Conservation (phyloP, 2,113 vertebrate species). For the Tautogolabrus adspersus region DNA sequence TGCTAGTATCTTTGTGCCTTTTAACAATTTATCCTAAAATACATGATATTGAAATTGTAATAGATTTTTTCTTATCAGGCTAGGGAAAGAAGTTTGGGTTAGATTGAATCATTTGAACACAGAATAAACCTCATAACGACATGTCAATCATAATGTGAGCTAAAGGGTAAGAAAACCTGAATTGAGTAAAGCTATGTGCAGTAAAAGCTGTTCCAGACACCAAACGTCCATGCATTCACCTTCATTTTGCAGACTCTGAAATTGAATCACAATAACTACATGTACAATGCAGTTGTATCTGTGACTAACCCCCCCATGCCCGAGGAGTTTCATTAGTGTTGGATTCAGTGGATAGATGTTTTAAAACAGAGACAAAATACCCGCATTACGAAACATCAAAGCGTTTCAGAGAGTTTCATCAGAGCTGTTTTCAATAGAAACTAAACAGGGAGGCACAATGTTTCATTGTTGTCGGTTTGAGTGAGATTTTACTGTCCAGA, state of each 20-base stretch:
- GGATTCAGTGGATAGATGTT: constrained; percentile 35
- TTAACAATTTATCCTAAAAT: neutral
- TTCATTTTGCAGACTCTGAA: constrained; percentile 31
- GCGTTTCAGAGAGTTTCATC: constrained; percentile 62
- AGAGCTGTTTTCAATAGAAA: constrained; percentile 55
- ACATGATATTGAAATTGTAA: neutral
- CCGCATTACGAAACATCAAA: constrained; percentile 38
- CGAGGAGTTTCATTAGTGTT: constrained; percentile 26
- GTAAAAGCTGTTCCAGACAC: too few relatives aligned
- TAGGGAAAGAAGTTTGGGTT: too few relatives aligned
- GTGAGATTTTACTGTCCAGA: constrained; percentile 19
- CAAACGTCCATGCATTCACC: neutral
- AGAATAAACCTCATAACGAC: too few relatives aligned
- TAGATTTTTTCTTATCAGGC: too few relatives aligned
- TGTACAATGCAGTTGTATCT: constrained; percentile 1
- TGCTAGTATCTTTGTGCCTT: constrained; percentile 2
- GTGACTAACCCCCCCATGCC: constrained; percentile 2
- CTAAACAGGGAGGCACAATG: constrained; percentile 25
- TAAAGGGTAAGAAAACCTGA: too few relatives aligned
- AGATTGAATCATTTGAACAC: too few relatives aligned
- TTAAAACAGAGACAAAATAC: constrained; percentile 40
- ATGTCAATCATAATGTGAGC: too few relatives aligned
- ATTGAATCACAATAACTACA: constrained; percentile 48
- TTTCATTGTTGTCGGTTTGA: constrained; percentile 45
- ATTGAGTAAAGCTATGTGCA: too few relatives aligned